Evolutionary conservation across 2,797 vertebrate species (phyloP), one percentile per base, ranked within the genome.

Genomic region (Halcyon badia): DNA sequence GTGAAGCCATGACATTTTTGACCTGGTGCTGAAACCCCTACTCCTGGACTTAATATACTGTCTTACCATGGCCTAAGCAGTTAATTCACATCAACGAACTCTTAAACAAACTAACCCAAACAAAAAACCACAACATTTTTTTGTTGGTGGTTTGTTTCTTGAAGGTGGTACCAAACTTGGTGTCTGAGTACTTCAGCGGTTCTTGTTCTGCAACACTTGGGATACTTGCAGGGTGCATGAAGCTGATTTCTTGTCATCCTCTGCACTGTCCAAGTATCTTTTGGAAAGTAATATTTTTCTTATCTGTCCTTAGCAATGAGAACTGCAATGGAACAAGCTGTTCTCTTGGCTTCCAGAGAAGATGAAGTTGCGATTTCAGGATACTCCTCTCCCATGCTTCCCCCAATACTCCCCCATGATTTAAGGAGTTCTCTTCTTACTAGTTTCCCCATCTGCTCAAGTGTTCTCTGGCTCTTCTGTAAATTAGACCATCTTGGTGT

Each of bases 221-320:
- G 76, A 65, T 78, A 48, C 35, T 89, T 90, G 26, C 14, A 72
- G 39, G 61, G 75, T 77, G 68, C 9, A 22, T 1, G 2, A 64
- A 79, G 69, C 54, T 87, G 13, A 25, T 83, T 76, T 91, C 35
- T 92, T 89, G 49, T 92, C 48, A 9, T 73, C 37, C 11, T 69
- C n/a, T 54, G 46, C n/a, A 20, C 66, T 94, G 76, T 33, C 46
- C 49, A 57, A 84, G 7, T 77, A 42, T 81, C 49, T 89, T 72
- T 48, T 76, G 58, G 44, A 85, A 91, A 87, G 77, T 10, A 66
- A 22, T 75, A 16, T n/a, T 87, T 87, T 83, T 75, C 49, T 79
- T 94, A 77, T 75, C 87, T 95, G 69, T 71, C 69, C 68, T 80
- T 94, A 64, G 52, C 41, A 68, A n/a, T 71, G 83, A 89, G 57